Conservation (phyloP, 2,113 vertebrate species). For the Chascanopsetta lugubris region DNA sequence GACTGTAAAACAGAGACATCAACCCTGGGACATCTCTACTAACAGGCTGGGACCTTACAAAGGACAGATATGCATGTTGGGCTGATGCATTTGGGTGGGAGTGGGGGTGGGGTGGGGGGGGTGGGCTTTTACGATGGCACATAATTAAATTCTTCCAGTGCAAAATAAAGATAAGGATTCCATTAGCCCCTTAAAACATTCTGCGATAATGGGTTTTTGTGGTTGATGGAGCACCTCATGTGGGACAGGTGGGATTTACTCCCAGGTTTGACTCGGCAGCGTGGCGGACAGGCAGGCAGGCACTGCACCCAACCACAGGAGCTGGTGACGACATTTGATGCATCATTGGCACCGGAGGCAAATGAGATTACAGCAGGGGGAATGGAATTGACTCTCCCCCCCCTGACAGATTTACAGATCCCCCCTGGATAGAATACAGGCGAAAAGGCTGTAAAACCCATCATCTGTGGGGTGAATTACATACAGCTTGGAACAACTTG, state of each 20-base stretch:
- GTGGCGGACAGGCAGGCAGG: slow-evolving; percentile 25
- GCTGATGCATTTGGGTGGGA: slow-evolving; percentile 49
- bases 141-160: slow-evolving; percentile 75
- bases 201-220: slow-evolving; percentile 75
- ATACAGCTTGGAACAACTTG: slow-evolving; percentile 78
- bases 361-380: slow-evolving; percentile 79
- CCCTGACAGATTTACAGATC: slow-evolving; percentile 84
- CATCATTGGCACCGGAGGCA: slow-evolving; percentile 80
- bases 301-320: slow-evolving; percentile 46
- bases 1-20: slow-evolving; percentile 51
- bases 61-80: slow-evolving; percentile 58
- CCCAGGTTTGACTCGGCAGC: slow-evolving; percentile 42
- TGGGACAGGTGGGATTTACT: slow-evolving; percentile 79
- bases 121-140: slow-evolving; percentile 51
- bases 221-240: slow-evolving; percentile 78
- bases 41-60: slow-evolving; percentile 26
- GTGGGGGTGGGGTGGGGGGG: slow-evolving; percentile 1
- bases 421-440: slow-evolving; percentile 77
- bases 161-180: slow-evolving; percentile 83
- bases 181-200: slow-evolving; percentile 81
- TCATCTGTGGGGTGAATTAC: slow-evolving; percentile 83
- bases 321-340: slow-evolving; percentile 73
- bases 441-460: slow-evolving; percentile 80
- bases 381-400: slow-evolving; percentile 79
- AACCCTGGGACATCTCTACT: slow-evolving; percentile 25